Conservation (phyloP, 2,797 vertebrate genomes). For the Phataginus tetradactyla region DNA sequence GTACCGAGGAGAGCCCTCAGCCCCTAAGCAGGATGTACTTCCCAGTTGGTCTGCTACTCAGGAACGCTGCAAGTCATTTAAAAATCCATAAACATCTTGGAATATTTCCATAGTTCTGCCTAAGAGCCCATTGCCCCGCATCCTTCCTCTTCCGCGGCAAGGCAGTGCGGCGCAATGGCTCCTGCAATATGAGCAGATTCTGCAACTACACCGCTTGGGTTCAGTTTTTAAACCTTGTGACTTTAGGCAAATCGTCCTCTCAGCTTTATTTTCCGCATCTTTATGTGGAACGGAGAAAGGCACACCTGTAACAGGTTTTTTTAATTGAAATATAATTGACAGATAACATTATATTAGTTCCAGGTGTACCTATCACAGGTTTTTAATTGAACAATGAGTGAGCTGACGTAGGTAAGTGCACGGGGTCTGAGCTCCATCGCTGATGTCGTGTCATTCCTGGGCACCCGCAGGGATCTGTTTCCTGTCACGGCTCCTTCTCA, state of each 20-base stretch:
- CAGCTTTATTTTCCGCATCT: not conserved
- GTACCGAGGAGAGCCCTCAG: not conserved
- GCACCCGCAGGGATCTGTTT: not conserved
- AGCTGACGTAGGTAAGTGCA: not conserved
- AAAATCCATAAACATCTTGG: not conserved
- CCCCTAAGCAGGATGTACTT: not conserved
- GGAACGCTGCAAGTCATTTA: not conserved
- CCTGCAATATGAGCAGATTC: not conserved
- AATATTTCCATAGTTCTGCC: not conserved
- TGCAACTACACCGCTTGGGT: not conserved
- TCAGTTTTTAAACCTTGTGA: not conserved
- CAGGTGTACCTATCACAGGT: not conserved
- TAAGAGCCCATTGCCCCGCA: not conserved
- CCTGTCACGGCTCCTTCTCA: too few species aligned
- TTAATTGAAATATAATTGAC: not conserved
- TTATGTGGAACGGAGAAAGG: not conserved
- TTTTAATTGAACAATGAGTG: not conserved
- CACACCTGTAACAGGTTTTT: not conserved
- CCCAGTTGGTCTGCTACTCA: not conserved
- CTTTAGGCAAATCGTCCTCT: not conserved
- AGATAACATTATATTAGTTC: not conserved
- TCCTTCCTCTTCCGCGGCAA: accelerated
- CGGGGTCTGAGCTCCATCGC: not conserved
- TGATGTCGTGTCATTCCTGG: too few species aligned
- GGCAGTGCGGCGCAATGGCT: not conserved